These are phyloP conservation scores for Holotrichia oblita DNA, from an alignment of 1,140 invertebrate species.

Conservation along the genomic window DNA sequence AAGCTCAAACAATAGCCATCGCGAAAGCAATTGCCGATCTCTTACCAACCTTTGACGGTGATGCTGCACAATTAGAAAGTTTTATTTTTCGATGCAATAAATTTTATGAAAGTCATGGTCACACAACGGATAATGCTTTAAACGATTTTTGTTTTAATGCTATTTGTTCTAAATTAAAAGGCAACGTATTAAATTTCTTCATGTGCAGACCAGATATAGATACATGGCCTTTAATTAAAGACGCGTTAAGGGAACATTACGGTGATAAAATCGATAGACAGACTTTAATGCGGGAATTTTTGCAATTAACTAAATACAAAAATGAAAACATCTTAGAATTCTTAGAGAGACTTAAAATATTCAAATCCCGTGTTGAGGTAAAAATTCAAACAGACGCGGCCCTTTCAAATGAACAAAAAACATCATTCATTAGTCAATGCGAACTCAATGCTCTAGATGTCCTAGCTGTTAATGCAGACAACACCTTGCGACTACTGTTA, in stretches of 20 bases:
- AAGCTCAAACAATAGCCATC: neutral
- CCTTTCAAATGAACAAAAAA: neutral
- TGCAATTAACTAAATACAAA: neutral
- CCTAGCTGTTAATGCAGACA: neutral
- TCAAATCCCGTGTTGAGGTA: neutral
- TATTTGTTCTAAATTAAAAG: slow-evolving; percentile 29
- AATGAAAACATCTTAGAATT: slow-evolving; percentile 20
- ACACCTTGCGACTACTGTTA: neutral
- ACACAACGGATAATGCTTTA: neutral
- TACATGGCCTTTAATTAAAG: slow-evolving; percentile 4
- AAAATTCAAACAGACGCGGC: slow-evolving; percentile 8
- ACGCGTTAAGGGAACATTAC: neutral
- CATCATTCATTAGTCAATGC: neutral
- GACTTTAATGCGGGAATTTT: neutral
- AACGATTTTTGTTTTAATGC: slow-evolving; percentile 20
- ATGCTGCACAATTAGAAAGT: neutral
- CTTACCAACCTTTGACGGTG: slow-evolving; percentile 28
- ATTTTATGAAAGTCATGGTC: slow-evolving; percentile 18
- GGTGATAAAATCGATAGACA: slow-evolving; percentile 21
- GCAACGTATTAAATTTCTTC: neutral
- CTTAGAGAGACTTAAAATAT: slow-evolving; percentile 17
- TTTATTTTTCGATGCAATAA: slow-evolving; percentile 32
- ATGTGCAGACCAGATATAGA: slow-evolving; percentile 22
- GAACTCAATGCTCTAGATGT: slow-evolving; percentile 30
- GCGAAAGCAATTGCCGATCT: slow-evolving; percentile 21